Conservation (phyloP, 2,888 invertebrate genomes). For the Ephialtes manifestator region DNA sequence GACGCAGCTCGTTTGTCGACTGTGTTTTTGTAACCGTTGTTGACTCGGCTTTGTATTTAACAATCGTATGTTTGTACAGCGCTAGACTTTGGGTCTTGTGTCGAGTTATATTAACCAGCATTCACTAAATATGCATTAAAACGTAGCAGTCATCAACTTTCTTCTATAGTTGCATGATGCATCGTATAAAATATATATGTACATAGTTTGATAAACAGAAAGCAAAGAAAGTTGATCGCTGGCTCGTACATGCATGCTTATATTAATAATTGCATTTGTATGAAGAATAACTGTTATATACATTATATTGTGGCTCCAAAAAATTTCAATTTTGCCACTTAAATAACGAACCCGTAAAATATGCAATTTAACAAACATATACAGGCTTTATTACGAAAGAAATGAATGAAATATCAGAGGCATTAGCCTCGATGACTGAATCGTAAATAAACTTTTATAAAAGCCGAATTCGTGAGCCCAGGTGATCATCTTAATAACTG, state of each 20-base stretch:
- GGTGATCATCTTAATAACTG: neutral
- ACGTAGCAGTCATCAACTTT: constrained; percentile 52
- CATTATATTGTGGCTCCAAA: constrained; percentile 40
- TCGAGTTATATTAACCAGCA: constrained; percentile 52
- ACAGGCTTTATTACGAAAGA: constrained; percentile 81
- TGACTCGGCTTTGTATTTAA: constrained; percentile 61
- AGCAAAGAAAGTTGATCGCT: constrained; percentile 50
- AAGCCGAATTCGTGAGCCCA: constrained; percentile 25
- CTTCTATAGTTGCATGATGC: constrained; percentile 16
- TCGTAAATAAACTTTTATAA: neutral
- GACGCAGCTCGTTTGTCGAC: constrained; percentile 69
- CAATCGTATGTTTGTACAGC: constrained; percentile 66
- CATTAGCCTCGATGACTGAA: neutral
- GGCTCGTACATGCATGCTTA: constrained; percentile 68
- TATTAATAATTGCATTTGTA: constrained; percentile 66
- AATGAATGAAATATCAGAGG: constrained; percentile 4
- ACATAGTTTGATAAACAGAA: neutral
- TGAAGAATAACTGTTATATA: constrained; percentile 53
- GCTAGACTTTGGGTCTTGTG: constrained; percentile 65
- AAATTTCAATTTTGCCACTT: constrained; percentile 30
- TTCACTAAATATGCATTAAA: constrained; percentile 38
- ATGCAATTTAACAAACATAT: constrained; percentile 80
- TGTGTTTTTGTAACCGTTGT: constrained; percentile 68
- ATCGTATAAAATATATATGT: neutral
- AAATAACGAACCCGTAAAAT: constrained; percentile 39